Conservation (phyloP, 2,797 vertebrate genomes). For the Lacerta bilineata region DNA sequence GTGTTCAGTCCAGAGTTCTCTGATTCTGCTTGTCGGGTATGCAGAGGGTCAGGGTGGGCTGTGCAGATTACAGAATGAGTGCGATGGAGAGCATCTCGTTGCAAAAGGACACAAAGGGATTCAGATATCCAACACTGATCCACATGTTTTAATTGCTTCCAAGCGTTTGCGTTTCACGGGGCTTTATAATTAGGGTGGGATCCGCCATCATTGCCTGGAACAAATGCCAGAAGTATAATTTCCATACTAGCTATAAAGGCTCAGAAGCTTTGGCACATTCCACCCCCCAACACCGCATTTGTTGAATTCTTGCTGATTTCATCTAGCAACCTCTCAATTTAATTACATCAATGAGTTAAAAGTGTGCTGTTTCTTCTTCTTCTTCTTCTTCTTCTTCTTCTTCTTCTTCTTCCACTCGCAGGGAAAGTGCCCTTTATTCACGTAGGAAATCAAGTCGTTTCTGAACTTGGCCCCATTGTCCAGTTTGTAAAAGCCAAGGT, state of each 20-base stretch:
- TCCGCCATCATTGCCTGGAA: neutral
- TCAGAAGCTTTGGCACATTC: neutral
- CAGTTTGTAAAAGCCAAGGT: constrained; percentile 91
- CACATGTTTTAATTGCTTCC: neutral
- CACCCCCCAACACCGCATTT: neutral
- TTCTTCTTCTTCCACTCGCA: constrained; percentile 59
- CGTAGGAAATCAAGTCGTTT: constrained; percentile 94
- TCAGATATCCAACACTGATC: no score
- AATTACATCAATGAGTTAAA: neutral
- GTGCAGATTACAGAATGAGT: neutral
- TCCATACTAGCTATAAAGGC: neutral
- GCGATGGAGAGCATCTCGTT: neutral
- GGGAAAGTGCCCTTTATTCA: constrained; percentile 96
- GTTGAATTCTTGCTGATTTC: neutral
- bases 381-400: no score
- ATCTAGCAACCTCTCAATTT: neutral
- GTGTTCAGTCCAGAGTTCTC: neutral
- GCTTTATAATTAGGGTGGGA: neutral
- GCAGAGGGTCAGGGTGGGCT: neutral
- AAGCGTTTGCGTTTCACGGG: neutral
- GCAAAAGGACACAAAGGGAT: neutral
- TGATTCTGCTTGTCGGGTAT: neutral
- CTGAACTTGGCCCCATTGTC: constrained; percentile 93
- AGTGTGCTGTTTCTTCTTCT: no score
- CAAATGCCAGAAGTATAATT: neutral